phyloP scores from a whole-genome alignment of 2,888 invertebrate species.

The Meloe dianella region DNA sequence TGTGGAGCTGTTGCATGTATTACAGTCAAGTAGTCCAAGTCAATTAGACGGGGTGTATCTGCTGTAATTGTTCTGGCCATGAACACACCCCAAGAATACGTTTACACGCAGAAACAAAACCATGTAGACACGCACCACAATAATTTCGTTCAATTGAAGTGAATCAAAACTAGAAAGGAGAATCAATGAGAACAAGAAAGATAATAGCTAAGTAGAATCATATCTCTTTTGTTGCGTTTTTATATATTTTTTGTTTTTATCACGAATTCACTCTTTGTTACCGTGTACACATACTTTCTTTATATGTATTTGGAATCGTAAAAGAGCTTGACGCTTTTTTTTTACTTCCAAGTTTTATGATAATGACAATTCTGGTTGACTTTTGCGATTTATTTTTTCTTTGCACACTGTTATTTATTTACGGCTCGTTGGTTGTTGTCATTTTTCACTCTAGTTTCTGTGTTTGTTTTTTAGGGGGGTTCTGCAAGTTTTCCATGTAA shows the following conservation, averaged over 20 bases:
- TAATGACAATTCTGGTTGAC: not conserved
- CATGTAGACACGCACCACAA: too few relatives aligned
- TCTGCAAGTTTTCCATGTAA: not conserved
- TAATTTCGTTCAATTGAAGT: too few relatives aligned
- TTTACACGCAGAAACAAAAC: too few relatives aligned
- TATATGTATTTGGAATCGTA: not conserved
- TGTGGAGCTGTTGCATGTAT: too few relatives aligned
- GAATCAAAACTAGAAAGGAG: too few relatives aligned
- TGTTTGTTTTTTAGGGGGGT: not conserved
- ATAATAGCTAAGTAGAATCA: too few relatives aligned
- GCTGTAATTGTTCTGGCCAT: too few relatives aligned
- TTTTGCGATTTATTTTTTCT: not conserved
- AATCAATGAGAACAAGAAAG: too few relatives aligned
- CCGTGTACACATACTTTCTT: not conserved
- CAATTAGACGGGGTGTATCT: too few relatives aligned
- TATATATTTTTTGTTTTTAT: not conserved
- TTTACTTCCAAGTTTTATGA: not conserved
- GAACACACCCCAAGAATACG: too few relatives aligned
- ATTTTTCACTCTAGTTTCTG: not conserved
- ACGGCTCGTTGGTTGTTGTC: not conserved
- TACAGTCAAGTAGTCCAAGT: too few relatives aligned
- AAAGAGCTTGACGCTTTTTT: not conserved
- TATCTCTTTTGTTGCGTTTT: too few relatives aligned
- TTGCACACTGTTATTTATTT: not conserved
- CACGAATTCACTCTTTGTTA: not conserved